Base-by-base conservation (phyloP, 2,113 vertebrate genomes). In the Trochalopteron elliotii region DNA sequence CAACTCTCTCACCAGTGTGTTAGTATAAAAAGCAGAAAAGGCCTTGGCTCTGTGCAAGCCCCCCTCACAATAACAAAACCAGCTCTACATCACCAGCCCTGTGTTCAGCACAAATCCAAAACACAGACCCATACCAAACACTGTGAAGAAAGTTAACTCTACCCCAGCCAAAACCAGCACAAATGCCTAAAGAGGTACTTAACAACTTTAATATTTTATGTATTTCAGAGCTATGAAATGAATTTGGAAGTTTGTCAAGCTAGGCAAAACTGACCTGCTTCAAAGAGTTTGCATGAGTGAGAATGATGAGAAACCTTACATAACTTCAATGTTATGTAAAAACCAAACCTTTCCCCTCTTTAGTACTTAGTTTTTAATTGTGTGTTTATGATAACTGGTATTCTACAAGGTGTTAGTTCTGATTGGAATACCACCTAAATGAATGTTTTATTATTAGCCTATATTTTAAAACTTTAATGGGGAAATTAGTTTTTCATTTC, bases 1-100 rank as follows among this genome's bases (percentile, higher is more conserved):
- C 1, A 57, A 3, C 15, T 37, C 4, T 22, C 22, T 37, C 2
- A 0, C 27, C 50, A 37, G 15, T 0, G 2, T 37, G 30, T 6
- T 25, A 22, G 4, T 35, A 35, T 0, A 3, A 44, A 56, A 37
- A 67, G 2, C 23, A 67, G 28, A 59, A 20, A 30, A n/a, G 37
- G 15, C 37, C 33, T 59, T 52, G 44, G 22, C 68, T 81, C 44
- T 67, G 18, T 28, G 52, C 1, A 18, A 89, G 27, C 10, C 9
- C 15, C 16, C 10, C 68, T n/a, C 59, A 72, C 44, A 67, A 8
- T 8, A 59, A 45, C 68, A 59, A 67, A 71, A 74, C 18, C 52
- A 59, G 4, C 33, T 56, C 44, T 13, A 0, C 5, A 33, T 39
- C 8, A 14, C 10, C 59, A 65, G 8, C 14, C 21, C 27, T 20